Percentiles rank a stretch among this genome's conserved stretches.
Evolutionary conservation across 2,888 invertebrate genomes (phyloP).

Genomic region (Aphidoletes aphidimyza): DNA sequence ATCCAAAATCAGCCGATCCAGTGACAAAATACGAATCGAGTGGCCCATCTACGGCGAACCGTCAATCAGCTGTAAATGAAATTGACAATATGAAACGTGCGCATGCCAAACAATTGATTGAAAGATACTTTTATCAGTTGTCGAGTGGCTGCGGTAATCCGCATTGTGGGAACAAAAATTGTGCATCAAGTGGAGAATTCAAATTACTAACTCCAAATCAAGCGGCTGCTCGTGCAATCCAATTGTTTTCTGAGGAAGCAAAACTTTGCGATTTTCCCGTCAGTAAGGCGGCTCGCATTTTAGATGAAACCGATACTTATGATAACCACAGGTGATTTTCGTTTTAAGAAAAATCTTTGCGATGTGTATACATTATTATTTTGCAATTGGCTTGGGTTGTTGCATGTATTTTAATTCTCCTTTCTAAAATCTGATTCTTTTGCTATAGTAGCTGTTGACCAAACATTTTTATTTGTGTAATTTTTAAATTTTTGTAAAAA

Average conservation of each 20-base stretch:
- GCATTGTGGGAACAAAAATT: constrained; percentile 85
- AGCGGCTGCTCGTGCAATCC: constrained; percentile 89
- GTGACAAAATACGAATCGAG: not conserved
- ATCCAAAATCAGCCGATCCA: not conserved
- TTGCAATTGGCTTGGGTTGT: too few relatives aligned
- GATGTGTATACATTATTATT: too few relatives aligned
- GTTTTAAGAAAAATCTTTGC: not conserved
- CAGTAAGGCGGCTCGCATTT: constrained; percentile 4
- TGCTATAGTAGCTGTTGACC: not conserved
- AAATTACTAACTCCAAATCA: constrained; percentile 82
- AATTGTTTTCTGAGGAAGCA: constrained; percentile 86
- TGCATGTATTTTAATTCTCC: too few relatives aligned
- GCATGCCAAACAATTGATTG: constrained; percentile 86
- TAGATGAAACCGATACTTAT: not conserved
- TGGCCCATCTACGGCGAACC: not conserved
- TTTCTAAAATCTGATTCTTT: too few relatives aligned
- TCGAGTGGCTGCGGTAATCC: constrained; percentile 92
- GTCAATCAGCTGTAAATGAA: constrained; percentile 60
- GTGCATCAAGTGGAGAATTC: constrained; percentile 91
- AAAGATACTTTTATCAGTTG: constrained; percentile 92
- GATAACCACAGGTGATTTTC: constrained; percentile 24
- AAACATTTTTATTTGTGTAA: not conserved
- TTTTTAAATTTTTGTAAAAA: too few relatives aligned
- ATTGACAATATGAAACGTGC: constrained; percentile 79
- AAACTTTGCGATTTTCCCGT: constrained; percentile 75